Evolutionary conservation across 2,888 invertebrate species (phyloP), one percentile per base, ranked within the genome.

Genomic region (Pristionchus fissidentatus): DNA sequence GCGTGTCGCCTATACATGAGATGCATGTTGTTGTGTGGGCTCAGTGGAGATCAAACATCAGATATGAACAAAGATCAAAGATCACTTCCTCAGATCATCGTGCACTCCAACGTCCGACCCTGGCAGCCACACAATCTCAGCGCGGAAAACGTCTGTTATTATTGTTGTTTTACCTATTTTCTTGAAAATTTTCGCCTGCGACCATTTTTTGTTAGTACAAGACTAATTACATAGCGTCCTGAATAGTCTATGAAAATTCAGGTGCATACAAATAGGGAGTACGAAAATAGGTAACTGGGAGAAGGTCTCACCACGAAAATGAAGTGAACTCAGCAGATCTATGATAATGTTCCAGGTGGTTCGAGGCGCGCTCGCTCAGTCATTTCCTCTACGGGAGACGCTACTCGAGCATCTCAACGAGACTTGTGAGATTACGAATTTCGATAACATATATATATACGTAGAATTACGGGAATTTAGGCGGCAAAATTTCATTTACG

Each of bases 41-140:
- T n/a, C n/a, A n/a, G n/a, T n/a, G n/a, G n/a, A n/a, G 19, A 55
- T 57, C n/a, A 10, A 22, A 57, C 26, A n/a, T 10, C 29, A 77
- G 32, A 3, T 22, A 26, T 35, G 1, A 26, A 32, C 7, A 38
- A 46, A n/a, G 46, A 13, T 32, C 1, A n/a, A 43, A 0, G 3
- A 75, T 46, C 3, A 43, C 43, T 43, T 26, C 13, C 43, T 7
- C 60, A 80, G 80, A 86, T 91, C 73, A 85, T 91, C 26, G 86
- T 91, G 3, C 86, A 87, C 10, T 86, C 88, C 19, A 84, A 85
- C 19, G 88, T 91, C 29, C 87, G 90, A n/a, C 90, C 90, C 32
- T 91, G 90, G 90, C 88, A 87, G 75, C 84, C 88, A 26, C 84
- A 85, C 13, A 86, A 88, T 84, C 81, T 89, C 83, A 86, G 87